A percentile compares a stretch with the other conserved stretches of the same genome.
These are phyloP conservation scores for Odontophorus gujanensis DNA, from an alignment of 2,113 vertebrate genomes.

Conservation along the genomic window DNA sequence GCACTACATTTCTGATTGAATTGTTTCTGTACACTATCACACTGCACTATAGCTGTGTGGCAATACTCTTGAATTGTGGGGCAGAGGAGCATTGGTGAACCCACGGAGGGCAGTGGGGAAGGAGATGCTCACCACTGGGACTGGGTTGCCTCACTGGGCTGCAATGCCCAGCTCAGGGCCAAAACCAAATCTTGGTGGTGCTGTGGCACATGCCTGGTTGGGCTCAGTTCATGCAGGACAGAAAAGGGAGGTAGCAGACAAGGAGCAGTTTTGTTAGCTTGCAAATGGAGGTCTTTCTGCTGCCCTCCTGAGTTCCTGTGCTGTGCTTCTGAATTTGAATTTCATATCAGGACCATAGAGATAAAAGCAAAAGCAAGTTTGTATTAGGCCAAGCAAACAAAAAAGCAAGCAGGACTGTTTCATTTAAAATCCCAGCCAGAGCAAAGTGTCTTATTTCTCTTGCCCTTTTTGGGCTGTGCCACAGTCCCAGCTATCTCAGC, in stretches of 20 bases:
- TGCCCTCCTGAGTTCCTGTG: not conserved
- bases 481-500: constrained; percentile 42
- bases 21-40: not conserved
- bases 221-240: not conserved
- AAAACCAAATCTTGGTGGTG: not conserved
- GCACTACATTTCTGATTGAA: not conserved
- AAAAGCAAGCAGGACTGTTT: constrained; percentile 41
- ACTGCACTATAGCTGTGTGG: not conserved
- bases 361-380: constrained; percentile 44
- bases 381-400: constrained; percentile 48
- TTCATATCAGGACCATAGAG: not conserved
- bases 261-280: not conserved
- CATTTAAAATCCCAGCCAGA: constrained; percentile 34
- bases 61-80: not conserved
- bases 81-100: accelerated
- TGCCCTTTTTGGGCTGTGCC: constrained; percentile 3
- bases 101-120: accelerated
- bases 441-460: constrained; percentile 37
- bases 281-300: not conserved
- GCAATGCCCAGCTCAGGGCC: accelerated
- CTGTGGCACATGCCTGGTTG: not conserved
- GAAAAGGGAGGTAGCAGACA: not conserved
- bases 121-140: accelerated
- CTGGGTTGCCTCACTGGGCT: not conserved
- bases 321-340: constrained; percentile 37